phyloP scores from a whole-genome alignment of 2,888 invertebrate genomes.

The Calliopum simillimum region DNA sequence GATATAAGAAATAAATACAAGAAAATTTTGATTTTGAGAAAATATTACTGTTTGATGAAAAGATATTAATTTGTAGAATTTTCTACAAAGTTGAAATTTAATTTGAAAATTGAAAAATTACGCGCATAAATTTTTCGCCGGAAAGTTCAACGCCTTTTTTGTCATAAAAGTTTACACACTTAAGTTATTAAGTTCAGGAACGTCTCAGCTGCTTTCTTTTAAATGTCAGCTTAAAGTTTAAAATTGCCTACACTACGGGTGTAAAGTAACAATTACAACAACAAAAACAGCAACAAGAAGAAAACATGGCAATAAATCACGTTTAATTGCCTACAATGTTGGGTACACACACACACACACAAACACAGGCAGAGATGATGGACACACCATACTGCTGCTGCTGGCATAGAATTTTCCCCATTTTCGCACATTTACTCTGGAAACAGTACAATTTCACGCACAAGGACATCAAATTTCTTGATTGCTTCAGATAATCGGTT shows the following conservation, averaged over 20 bases:
- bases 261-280: not conserved
- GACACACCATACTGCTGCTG: not conserved
- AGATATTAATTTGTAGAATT: too few species aligned
- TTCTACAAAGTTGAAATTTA: too few species aligned
- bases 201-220: slow-evolving; percentile 19
- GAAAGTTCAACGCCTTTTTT: too few species aligned
- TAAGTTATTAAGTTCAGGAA: not conserved
- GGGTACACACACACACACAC: slow-evolving; percentile 6
- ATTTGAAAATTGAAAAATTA: too few species aligned
- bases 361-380: not conserved
- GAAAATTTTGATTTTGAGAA: too few species aligned
- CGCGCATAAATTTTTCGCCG: too few species aligned
- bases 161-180: too few species aligned
- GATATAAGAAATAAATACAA: too few species aligned
- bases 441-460: too few species aligned
- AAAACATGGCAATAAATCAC: slow-evolving; percentile 30
- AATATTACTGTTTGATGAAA: too few species aligned
- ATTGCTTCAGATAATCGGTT: too few species aligned
- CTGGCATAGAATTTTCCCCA: slow-evolving; percentile 18
- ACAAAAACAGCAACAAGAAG: slow-evolving; percentile 14
- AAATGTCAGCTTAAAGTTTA: slow-evolving; percentile 18
- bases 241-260: not conserved
- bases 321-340: slow-evolving; percentile 26
- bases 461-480: too few species aligned
- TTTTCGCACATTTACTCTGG: slow-evolving; percentile 7